Conservation (phyloP, 1,140 invertebrate genomes). For the Trigoniulus corallinus region DNA sequence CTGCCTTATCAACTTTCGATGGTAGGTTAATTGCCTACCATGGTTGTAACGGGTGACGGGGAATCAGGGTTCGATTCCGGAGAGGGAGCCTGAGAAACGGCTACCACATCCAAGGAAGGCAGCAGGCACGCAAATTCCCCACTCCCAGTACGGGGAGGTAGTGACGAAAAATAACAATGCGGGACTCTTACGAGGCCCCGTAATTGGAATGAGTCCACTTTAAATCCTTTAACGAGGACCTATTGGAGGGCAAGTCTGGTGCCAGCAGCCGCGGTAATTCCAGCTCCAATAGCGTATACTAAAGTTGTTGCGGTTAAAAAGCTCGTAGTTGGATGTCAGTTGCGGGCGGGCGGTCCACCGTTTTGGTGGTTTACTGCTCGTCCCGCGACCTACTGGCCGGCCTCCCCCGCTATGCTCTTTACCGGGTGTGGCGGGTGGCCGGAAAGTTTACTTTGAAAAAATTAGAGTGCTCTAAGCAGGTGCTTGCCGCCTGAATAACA, state of each 20-base stretch:
- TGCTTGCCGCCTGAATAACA: conserved; percentile 48
- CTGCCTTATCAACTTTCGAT: conserved; percentile 74
- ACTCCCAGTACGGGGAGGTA: conserved; percentile 56
- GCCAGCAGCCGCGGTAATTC: conserved; percentile 80
- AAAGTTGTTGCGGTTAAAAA: conserved; percentile 55
- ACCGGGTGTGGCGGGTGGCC: conserved; percentile 26
- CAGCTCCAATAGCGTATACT: conserved; percentile 80
- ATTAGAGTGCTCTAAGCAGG: conserved; percentile 69
- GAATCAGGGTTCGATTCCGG: conserved; percentile 39
- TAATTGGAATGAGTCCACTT: conserved; percentile 78
- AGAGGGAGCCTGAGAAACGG: conserved; percentile 75
- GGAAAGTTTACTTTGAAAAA: conserved; percentile 55
- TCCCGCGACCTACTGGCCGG: conserved; percentile 18
- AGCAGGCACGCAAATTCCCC: conserved; percentile 78
- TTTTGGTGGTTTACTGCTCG: conserved; percentile 11
- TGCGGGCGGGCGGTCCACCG: background rate
- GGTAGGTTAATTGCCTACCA: conserved; percentile 58
- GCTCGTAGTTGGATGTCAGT: conserved; percentile 28
- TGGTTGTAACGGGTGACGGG: conserved; percentile 58
- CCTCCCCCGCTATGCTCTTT: conserved; percentile 22
- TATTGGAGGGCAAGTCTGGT: conserved; percentile 82
- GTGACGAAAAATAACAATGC: conserved; percentile 79
- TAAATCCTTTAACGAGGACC: conserved; percentile 74
- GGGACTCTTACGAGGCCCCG: conserved; percentile 53
- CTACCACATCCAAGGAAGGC: conserved; percentile 84